These are phyloP conservation scores for Sebastes fasciatus DNA, from an alignment of 2,113 vertebrate species.

Conservation along the genomic window DNA sequence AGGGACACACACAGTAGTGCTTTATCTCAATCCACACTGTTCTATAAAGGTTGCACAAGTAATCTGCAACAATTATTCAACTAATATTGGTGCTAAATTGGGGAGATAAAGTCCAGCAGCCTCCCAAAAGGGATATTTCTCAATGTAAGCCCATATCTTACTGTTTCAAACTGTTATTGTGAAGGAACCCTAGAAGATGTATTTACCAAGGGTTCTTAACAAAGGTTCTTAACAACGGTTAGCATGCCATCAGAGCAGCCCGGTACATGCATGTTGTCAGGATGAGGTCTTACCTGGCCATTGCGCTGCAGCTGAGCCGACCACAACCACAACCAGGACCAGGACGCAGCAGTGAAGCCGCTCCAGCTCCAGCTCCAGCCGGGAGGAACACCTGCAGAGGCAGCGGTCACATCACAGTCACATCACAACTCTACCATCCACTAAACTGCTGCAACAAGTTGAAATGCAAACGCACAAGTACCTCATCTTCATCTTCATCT, in stretches of 20 bases:
- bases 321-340: slow-evolving; percentile 66
- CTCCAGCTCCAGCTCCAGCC: slow-evolving; percentile 75
- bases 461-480: slow-evolving; percentile 12
- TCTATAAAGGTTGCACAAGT: not conserved
- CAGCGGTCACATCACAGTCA: slow-evolving; percentile 9
- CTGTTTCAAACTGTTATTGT: not conserved
- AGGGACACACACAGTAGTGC: not conserved
- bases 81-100: not conserved
- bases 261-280: too few relatives aligned
- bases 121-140: not conserved
- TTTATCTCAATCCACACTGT: not conserved
- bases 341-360: slow-evolving; percentile 76
- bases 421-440: not conserved
- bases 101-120: not conserved
- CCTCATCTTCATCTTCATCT: slow-evolving; percentile 66
- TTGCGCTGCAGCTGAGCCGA: slow-evolving; percentile 68
- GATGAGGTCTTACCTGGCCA: slow-evolving; percentile 76
- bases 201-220: not conserved
- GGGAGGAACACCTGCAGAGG: slow-evolving; percentile 81
- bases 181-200: not conserved
- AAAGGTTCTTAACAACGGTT: too few relatives aligned
- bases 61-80: too few relatives aligned
- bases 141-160: not conserved
- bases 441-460: not conserved
- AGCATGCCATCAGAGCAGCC: too few relatives aligned